Conservation (phyloP, 2,888 invertebrate genomes). For the Ganaspis brasiliensis region DNA sequence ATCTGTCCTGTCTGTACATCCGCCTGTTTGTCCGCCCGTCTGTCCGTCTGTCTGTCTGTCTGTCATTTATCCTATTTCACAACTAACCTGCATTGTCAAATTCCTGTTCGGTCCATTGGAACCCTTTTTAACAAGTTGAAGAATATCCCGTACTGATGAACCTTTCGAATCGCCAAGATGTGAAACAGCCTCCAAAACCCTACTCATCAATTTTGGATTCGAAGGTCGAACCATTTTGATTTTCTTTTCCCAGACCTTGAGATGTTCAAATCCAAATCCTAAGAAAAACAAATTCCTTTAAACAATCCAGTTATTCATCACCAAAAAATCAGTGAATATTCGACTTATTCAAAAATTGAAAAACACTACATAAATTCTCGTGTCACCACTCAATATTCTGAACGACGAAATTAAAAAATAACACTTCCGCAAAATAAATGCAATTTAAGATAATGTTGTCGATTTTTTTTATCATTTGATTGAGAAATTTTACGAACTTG, state of each 20-base stretch:
- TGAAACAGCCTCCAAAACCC: conserved; percentile 69
- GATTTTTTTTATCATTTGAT: no score
- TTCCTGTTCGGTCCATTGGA: conserved; percentile 61
- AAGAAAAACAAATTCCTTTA: background rate
- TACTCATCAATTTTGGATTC: conserved; percentile 69
- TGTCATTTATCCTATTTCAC: no score
- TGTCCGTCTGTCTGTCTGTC: no score
- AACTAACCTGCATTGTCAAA: conserved; percentile 69
- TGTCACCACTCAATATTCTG: no score
- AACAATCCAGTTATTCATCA: background rate
- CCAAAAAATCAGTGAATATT: background rate
- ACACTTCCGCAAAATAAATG: background rate
- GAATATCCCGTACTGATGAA: conserved; percentile 68
- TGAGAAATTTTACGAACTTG: no score
- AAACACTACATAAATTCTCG: no score
- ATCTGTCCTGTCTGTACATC: no score
- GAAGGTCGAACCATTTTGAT: conserved; percentile 66
- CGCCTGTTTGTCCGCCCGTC: no score
- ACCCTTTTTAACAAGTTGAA: conserved; percentile 65
- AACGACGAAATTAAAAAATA: background rate
- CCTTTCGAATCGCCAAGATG: conserved; percentile 67
- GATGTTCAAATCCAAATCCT: background rate
- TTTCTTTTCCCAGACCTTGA: background rate
- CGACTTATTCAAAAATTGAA: background rate
- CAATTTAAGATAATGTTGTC: background rate